phyloP scores from a whole-genome alignment of 2,113 vertebrate genomes.

The Zonotrichia leucophrys region DNA sequence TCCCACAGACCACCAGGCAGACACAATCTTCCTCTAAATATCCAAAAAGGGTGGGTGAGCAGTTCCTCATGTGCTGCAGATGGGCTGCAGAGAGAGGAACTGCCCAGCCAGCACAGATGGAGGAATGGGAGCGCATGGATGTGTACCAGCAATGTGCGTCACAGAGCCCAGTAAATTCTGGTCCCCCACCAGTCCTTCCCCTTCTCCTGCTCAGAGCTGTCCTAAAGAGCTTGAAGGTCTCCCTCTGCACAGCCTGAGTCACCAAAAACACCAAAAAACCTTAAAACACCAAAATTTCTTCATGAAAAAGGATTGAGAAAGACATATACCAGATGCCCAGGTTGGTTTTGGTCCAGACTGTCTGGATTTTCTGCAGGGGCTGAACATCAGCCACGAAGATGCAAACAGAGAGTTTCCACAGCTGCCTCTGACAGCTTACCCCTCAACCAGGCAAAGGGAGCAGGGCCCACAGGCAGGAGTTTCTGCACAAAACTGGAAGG shows the following conservation, averaged over 20 bases:
- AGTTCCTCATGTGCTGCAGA: background rate
- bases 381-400: background rate
- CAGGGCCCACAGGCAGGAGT: background rate
- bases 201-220: background rate
- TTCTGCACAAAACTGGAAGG: background rate
- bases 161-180: background rate
- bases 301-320: background rate
- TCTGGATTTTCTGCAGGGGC: background rate
- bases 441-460: background rate
- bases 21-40: background rate
- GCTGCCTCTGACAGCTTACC: background rate
- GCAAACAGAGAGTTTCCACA: background rate
- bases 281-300: background rate
- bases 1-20: background rate
- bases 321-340: background rate
- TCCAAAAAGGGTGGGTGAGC: background rate
- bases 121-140: background rate
- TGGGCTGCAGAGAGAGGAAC: background rate
- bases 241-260: background rate
- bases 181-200: background rate
- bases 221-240: background rate
- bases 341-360: background rate
- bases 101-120: accelerated
- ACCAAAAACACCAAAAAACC: no score
- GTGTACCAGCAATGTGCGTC: background rate